Evolutionary conservation across 2,888 invertebrate species (phyloP), one percentile per base, ranked within the genome.

Genomic region (Habroteleia sp.): DNA sequence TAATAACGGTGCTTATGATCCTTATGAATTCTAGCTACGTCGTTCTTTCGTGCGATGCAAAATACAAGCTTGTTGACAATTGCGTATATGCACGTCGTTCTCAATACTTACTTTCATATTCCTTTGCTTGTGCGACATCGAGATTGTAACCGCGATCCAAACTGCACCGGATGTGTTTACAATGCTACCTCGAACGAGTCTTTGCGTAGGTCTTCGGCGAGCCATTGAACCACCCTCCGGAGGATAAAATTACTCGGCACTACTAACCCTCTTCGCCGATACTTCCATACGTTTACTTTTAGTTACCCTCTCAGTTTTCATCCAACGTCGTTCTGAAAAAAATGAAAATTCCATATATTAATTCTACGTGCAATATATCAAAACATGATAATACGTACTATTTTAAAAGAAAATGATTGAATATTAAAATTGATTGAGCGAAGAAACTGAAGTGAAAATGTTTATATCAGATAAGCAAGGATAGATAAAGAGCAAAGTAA

Each of bases 121-220:
- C 44, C 56, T 39, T 17, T 11, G 39, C 50, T 39, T 27, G 46
- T 27, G 27, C 41, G 54, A 62, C 66, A 41, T 60, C 39, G 65
- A 66, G 52, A 68, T 48, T 42, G 54, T 79, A 79, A 77, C 76
- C 65, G 33, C 41, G 52, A 62, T 39, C 71, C 56, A 72, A 77
- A 74, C 74, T 78, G 80, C 76, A 52, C 66, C 68, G 80, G 80
- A 80, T 77, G 77, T 75, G 63, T 72, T 25, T 60, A 80, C 80
- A 80, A 80, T 80, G 72, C 54, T 52, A 37, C 62, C 68, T 54
- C 71, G 76, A 79, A 76, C 76, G 73, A 60, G 52, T 56, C 71
- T 77, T 50, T 41, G 37, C 25, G 46, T 62, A 17, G 33, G 56
- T 52, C 52, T 54, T 69, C 63, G 33, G 20, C 44, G 39, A 29